phyloP scores from a whole-genome alignment of 1,140 invertebrate species.

The Whitmania pigra region DNA sequence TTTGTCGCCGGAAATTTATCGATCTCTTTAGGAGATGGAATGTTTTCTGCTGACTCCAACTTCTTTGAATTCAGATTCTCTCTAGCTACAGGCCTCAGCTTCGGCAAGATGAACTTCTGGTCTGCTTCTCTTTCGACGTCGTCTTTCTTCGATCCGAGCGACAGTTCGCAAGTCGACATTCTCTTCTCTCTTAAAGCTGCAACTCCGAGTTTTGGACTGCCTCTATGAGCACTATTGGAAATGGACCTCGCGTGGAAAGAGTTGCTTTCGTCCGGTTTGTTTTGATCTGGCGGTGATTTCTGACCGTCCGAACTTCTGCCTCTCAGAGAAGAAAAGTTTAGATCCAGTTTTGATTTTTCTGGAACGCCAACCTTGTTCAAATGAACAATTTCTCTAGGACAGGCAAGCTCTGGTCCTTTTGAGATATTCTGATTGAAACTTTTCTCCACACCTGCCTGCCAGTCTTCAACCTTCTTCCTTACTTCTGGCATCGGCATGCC shows the following conservation, averaged over 20 bases:
- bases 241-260: neutral
- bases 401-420: neutral
- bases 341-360: neutral
- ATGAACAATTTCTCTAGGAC: neutral
- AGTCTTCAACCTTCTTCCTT: conserved; percentile 24
- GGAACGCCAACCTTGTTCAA: neutral
- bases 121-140: neutral
- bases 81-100: neutral
- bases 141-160: neutral
- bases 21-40: neutral
- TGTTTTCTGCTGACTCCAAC: neutral
- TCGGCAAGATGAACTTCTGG: neutral
- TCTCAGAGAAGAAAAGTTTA: neutral
- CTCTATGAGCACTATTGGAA: neutral
- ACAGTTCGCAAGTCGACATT: neutral
- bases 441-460: conserved; percentile 22
- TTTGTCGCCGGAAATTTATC: neutral
- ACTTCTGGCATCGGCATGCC: conserved; percentile 24
- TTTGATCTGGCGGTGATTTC: neutral
- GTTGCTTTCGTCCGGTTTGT: neutral
- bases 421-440: conserved; percentile 17
- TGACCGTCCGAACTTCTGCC: neutral
- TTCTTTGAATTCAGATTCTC: conserved; percentile 1
- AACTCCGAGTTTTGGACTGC: neutral
- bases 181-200: neutral